phyloP scores from a whole-genome alignment of 1,140 invertebrate genomes.

The Sitophilus oryzae region DNA sequence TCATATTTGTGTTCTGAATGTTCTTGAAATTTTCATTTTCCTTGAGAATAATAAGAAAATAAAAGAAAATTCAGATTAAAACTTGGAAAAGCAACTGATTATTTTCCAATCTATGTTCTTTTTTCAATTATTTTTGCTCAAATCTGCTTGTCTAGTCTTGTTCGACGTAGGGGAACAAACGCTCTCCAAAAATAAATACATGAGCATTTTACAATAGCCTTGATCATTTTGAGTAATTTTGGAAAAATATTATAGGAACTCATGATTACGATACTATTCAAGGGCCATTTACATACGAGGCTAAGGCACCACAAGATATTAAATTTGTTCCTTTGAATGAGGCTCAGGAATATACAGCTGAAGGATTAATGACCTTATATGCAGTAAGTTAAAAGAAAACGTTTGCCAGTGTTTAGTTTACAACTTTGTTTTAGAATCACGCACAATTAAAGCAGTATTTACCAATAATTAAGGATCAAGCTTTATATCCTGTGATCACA shows the following conservation, averaged over 20 bases:
- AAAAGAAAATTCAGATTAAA: no score
- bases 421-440: conserved; percentile 72
- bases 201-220: no score
- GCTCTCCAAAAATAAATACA: no score
- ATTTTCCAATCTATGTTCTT: no score
- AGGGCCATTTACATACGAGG: conserved; percentile 92
- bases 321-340: conserved; percentile 92
- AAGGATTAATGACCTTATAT: conserved; percentile 89
- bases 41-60: no score
- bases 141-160: no score
- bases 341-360: conserved; percentile 73
- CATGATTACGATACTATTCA: conserved; percentile 94
- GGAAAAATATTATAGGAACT: conserved; percentile 53
- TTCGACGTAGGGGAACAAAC: no score
- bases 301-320: conserved; percentile 79
- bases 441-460: conserved; percentile 93
- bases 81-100: no score
- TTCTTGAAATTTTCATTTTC: no score
- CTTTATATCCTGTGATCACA: conserved; percentile 94
- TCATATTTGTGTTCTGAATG: no score
- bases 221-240: neutral
- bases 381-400: conserved; percentile 66
- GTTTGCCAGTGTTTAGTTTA: no score
- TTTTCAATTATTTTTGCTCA: no score
- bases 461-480: conserved; percentile 87